Base-by-base conservation (phyloP, 1,140 invertebrate species). In the Orius laevigatus region DNA sequence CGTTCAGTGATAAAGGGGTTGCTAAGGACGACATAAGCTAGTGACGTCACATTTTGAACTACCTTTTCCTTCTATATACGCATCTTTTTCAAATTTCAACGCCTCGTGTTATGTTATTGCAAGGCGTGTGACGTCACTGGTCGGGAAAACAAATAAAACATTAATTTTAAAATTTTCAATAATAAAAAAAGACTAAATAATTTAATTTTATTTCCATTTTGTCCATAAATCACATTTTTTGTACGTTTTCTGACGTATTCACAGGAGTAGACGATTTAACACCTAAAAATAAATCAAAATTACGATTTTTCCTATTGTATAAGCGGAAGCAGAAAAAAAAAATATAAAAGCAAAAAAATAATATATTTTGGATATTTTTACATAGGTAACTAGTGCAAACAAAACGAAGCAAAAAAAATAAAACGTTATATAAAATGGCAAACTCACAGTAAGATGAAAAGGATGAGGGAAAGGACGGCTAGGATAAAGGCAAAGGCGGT, bases 401-500 rank as follows among this genome's bases (percentile, higher is more conserved):
- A 48, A 9, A 48, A 48, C 12, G 39, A 3, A 20, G 8, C 20
- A 25, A 20, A 14, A 16, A 45, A 45, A 14, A n/a, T 20, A 39
- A 15, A 15, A 41, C 14, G 16, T 34, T 20, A 38, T 25, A 34
- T 9, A 51, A 19, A 35, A 9, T 16, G 19, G 36, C 11, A 20
- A 14, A 40, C 32, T 8, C 40, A 18, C 39, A 48, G 36, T 15
- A 48, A 32, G 12, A 56, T 35, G 31, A 56, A 49, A 18, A 53
- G 50, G 40, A 79, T 70, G 55, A 81, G 70, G 53, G 75, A 76
- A 58, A 78, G 70, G 57, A 79, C 67, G 60, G 76, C 76, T 62
- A 81, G 70, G 55, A 80, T 61, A 58, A 81, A 69, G 62, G 76
- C 72, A 57, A 78, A 67, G 58, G 78, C 62, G 58, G 76, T 72